Percentiles rank a stretch among this genome's conserved stretches.
These are phyloP conservation scores for Oryzias curvinotus DNA, from an alignment of 2,113 vertebrate genomes.

Conservation along the genomic window DNA sequence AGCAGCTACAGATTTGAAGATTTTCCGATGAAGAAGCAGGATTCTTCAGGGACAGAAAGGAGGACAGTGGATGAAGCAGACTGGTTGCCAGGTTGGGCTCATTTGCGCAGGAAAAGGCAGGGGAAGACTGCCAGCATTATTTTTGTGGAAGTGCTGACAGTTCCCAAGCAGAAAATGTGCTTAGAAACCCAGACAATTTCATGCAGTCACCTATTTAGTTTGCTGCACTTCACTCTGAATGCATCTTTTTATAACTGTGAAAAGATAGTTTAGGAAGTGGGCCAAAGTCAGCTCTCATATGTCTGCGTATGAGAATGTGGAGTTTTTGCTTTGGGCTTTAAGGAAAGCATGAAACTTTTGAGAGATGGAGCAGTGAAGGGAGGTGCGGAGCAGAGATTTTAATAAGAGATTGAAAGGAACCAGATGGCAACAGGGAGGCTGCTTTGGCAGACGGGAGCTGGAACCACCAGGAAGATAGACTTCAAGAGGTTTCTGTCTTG, in stretches of 20 bases:
- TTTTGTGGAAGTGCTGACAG: conserved; percentile 38
- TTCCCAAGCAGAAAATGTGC: conserved; percentile 51
- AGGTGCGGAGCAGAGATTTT: neutral
- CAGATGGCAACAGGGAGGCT: neutral
- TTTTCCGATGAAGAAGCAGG: neutral
- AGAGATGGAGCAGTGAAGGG: neutral
- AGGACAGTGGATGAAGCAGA: conserved; percentile 9
- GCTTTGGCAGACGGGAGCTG: neutral
- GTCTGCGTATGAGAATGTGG: conserved; percentile 10
- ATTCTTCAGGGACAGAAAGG: neutral
- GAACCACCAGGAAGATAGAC: neutral
- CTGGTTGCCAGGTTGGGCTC: conserved; percentile 13
- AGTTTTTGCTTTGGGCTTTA: neutral
- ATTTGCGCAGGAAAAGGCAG: conserved; percentile 5
- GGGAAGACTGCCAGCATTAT: conserved; percentile 17
- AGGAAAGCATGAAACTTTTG: conserved; percentile 1
- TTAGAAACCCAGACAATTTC: conserved; percentile 42
- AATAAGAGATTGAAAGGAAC: neutral
- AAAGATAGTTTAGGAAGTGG: conserved; percentile 40
- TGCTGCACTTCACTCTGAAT: conserved; percentile 31
- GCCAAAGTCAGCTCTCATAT: conserved; percentile 20
- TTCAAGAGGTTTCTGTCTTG: neutral
- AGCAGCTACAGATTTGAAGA: neutral
- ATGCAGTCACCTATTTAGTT: conserved; percentile 47
- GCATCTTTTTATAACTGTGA: conserved; percentile 45